These are phyloP conservation scores for Vulpes vulpes DNA, from an alignment of 2,113 vertebrate species.

Conservation along the genomic window DNA sequence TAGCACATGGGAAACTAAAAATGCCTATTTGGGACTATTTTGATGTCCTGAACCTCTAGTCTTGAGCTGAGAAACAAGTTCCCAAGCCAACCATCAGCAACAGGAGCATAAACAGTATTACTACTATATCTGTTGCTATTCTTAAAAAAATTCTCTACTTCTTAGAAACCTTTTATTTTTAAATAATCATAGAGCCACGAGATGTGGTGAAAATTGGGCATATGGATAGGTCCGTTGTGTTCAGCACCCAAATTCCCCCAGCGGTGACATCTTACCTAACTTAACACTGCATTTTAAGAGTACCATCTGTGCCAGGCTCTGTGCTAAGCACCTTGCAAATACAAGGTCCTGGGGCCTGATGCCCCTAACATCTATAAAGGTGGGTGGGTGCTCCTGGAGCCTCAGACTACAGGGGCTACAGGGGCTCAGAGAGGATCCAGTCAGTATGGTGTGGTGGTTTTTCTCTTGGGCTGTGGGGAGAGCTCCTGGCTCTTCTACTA, in stretches of 20 bases:
- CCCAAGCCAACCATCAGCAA: neutral
- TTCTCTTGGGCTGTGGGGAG: neutral
- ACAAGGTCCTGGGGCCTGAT: too few species aligned
- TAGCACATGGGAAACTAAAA: neutral
- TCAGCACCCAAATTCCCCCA: neutral
- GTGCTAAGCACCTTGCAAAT: neutral
- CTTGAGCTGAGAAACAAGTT: neutral
- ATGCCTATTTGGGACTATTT: neutral
- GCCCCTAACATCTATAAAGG: neutral
- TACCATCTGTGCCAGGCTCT: neutral
- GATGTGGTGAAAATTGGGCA: neutral
- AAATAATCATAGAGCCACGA: neutral
- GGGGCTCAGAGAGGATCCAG: neutral
- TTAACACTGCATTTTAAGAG: neutral
- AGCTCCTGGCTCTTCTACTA: neutral
- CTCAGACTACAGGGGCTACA: neutral
- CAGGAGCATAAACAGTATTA: neutral
- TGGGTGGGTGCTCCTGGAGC: neutral
- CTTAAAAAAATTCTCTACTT: neutral
- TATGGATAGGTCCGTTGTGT: neutral
- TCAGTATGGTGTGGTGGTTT: neutral
- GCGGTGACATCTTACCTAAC: neutral
- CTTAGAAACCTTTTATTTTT: neutral
- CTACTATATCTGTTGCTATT: neutral
- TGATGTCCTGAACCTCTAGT: neutral